Evolutionary conservation across 2,797 vertebrate genomes (phyloP).

Genomic region (Chaetophractus vellerosus): DNA sequence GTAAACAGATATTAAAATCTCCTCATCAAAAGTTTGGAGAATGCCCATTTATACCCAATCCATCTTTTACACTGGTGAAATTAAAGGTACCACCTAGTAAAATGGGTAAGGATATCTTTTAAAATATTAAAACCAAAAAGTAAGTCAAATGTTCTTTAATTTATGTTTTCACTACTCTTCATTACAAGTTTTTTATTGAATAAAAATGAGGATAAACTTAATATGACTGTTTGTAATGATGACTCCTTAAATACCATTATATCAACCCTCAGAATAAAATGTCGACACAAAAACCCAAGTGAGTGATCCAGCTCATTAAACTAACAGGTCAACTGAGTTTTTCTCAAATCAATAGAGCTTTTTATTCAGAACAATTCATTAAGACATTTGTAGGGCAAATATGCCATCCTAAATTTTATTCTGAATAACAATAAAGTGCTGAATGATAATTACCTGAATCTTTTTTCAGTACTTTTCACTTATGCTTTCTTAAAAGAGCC

Average conservation of each 20-base stretch:
- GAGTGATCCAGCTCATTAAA: slow-evolving; percentile 75
- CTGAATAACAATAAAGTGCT: slow-evolving; percentile 97
- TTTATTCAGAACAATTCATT: slow-evolving; percentile 96
- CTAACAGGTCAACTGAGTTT: slow-evolving; percentile 83
- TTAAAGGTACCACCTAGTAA: slow-evolving; percentile 72
- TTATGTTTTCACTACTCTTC: slow-evolving; percentile 70
- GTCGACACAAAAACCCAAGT: slow-evolving; percentile 78
- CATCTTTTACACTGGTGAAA: slow-evolving; percentile 59
- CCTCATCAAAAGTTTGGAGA: slow-evolving; percentile 64
- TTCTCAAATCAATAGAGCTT: slow-evolving; percentile 86
- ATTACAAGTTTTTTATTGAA: slow-evolving; percentile 63
- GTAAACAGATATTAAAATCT: slow-evolving; percentile 67
- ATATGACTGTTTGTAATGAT: slow-evolving; percentile 73
- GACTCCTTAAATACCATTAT: slow-evolving; percentile 72
- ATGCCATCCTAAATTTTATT: slow-evolving; percentile 93
- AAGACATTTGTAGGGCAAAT: slow-evolving; percentile 96
- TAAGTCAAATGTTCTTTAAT: slow-evolving; percentile 49
- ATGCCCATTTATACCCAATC: slow-evolving; percentile 42
- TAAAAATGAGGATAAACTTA: slow-evolving; percentile 76
- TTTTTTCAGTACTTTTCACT: slow-evolving; percentile 87
- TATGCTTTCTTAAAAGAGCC: slow-evolving; percentile 93
- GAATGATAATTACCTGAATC: slow-evolving; percentile 95
- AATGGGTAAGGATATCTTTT: slow-evolving; percentile 61
- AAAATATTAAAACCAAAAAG: slow-evolving; percentile 72
- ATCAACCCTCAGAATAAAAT: slow-evolving; percentile 79